Conservation (phyloP, 2,888 invertebrate genomes). For the Eilema griseolum region DNA sequence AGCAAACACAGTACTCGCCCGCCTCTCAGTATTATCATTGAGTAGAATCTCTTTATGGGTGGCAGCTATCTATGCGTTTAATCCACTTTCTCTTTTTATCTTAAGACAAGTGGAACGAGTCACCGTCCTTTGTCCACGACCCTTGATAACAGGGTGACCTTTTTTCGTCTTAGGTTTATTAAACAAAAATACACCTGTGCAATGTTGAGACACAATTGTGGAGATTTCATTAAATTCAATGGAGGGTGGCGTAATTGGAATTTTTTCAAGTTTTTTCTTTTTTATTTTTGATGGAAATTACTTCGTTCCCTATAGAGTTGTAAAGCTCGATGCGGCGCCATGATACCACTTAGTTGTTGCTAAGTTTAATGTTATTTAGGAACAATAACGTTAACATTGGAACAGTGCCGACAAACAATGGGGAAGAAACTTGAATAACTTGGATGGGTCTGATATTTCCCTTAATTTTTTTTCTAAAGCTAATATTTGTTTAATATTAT, state of each 20-base stretch:
- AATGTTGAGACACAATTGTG: conserved; percentile 64
- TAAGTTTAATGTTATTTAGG: conserved; percentile 24
- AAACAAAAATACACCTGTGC: conserved; percentile 79
- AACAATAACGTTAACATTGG: conserved; percentile 18
- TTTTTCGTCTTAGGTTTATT: conserved; percentile 71
- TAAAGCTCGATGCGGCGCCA: conserved; percentile 21
- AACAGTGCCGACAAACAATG: neutral
- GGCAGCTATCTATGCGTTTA: conserved; percentile 80
- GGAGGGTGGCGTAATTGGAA: conserved; percentile 66
- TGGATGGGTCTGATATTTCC: neutral
- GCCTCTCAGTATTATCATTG: conserved; percentile 51
- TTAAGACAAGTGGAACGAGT: conserved; percentile 73
- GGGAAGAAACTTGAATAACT: neutral
- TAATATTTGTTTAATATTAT: neutral
- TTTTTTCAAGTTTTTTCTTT: conserved; percentile 51
- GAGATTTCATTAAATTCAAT: conserved; percentile 75
- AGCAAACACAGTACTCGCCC: conserved; percentile 50
- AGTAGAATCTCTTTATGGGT: conserved; percentile 54
- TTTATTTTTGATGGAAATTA: conserved; percentile 52
- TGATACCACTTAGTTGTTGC: conserved; percentile 36
- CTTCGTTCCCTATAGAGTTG: conserved; percentile 40
- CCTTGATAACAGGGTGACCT: conserved; percentile 73
- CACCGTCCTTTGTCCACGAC: conserved; percentile 73
- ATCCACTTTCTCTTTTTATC: conserved; percentile 82
- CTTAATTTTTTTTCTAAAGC: neutral